Evolutionary conservation across 1,140 invertebrate species (phyloP).

Genomic region (Drosophila repleta): DNA sequence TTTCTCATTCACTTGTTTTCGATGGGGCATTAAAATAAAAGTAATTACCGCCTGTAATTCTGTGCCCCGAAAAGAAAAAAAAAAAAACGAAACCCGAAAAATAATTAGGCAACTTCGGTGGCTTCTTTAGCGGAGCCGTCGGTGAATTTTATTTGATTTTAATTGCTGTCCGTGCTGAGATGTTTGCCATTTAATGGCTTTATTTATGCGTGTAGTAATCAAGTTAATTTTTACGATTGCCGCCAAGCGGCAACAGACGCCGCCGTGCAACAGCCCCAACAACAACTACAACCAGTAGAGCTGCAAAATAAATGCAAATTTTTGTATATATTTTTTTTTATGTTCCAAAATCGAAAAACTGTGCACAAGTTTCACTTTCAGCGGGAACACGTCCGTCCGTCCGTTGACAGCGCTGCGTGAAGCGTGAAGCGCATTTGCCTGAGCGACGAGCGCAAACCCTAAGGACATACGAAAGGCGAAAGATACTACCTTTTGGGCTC

Average conservation of each 20-base stretch:
- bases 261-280: slow-evolving; percentile 31
- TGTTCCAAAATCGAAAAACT: slow-evolving; percentile 43
- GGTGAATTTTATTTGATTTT: slow-evolving; percentile 74
- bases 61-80: not conserved
- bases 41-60: slow-evolving; percentile 20
- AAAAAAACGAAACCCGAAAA: not conserved
- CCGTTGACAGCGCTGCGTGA: slow-evolving; percentile 9
- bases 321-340: slow-evolving; percentile 40
- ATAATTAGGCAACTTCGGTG: slow-evolving; percentile 14
- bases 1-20: not conserved
- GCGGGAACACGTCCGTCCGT: slow-evolving; percentile 43
- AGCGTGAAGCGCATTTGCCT: not conserved
- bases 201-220: slow-evolving; percentile 80
- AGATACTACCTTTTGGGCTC: not conserved
- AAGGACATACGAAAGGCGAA: slow-evolving; percentile 54
- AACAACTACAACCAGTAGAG: slow-evolving; percentile 26
- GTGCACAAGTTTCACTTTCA: slow-evolving; percentile 69
- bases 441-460: slow-evolving; percentile 47
- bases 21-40: slow-evolving; percentile 2
- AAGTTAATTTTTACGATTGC: slow-evolving; percentile 81
- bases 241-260: slow-evolving; percentile 33
- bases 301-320: slow-evolving; percentile 76
- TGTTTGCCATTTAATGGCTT: slow-evolving; percentile 77
- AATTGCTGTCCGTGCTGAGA: slow-evolving; percentile 64
- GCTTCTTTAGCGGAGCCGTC: slow-evolving; percentile 22